Evolutionary conservation across 2,888 invertebrate species (phyloP), one percentile per base, ranked within the genome.

Genomic region (Acleris emargana): DNA sequence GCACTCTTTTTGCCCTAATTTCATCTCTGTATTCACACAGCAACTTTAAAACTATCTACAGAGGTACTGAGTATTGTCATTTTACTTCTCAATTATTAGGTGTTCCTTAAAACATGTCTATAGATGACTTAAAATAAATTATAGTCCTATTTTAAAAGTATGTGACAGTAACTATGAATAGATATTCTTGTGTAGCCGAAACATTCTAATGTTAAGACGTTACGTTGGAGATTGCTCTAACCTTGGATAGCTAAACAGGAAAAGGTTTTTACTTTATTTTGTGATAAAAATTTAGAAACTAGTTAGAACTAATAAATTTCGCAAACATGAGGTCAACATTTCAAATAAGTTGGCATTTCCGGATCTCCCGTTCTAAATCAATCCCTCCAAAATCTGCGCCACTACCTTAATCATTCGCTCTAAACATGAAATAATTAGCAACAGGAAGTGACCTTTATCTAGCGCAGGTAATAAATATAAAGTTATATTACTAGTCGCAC

Each of bases 361-460:
- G 52, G 3, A 17, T 32, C n/a, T 18, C 6, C 38, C 32, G 13
- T 53, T 53, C 38, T 38, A 53, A 18, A 38, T 53, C 17, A 4
- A 32, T 17, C 17, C 17, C 1, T 5, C 52, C 13, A 53, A 53
- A 18, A 16, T 38, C 53, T 53, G 4, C 17, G 32, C 13, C 32
- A 18, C 32, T 28, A 20, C 53, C 32, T 28, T 52, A 18, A 20
- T 18, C 18, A 38, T 54, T 38, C 20, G 20, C 54, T 38, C 42
- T 38, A 52, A 52, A 38, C 16, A 38, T 51, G 28, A n/a, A 38
- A 53, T 32, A 38, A 53, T 32, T 47, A 58, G 52, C 55, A 59
- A 54, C 58, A 64, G 64, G 60, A 64, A 64, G 60, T 42, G 20
- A 42, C 54, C 55, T 64, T 54, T 49, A 64, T 59, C 58, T 64